Conservation (phyloP, 1,140 invertebrate genomes). For the Kradibia gibbosae region DNA sequence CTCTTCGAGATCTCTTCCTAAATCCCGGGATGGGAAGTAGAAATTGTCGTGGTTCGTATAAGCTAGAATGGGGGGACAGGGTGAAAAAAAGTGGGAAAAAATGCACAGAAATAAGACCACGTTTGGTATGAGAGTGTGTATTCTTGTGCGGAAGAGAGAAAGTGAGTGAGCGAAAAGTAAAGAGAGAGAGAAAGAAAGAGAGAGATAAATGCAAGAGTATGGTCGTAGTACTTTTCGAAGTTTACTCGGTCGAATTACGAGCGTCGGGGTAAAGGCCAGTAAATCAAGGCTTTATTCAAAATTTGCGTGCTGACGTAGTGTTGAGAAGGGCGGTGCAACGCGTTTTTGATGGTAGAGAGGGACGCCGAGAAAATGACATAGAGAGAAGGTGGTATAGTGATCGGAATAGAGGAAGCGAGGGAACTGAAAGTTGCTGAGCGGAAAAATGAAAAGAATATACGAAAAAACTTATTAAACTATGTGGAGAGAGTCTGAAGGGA, state of each 20-base stretch:
- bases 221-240: constrained; percentile 48
- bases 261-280: constrained; percentile 44
- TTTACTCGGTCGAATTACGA: constrained; percentile 50
- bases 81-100: background rate
- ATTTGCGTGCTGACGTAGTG: constrained; percentile 47
- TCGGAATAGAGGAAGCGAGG: background rate
- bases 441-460: constrained; percentile 38
- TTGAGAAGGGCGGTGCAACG: background rate
- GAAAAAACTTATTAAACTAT: constrained; percentile 49
- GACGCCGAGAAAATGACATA: constrained; percentile 9
- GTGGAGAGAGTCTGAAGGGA: background rate
- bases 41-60: constrained; percentile 47
- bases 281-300: constrained; percentile 54
- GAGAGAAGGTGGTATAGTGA: background rate
- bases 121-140: background rate
- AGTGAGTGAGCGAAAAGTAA: background rate
- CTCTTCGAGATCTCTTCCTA: constrained; percentile 15
- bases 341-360: constrained; percentile 19
- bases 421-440: constrained; percentile 9
- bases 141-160: background rate
- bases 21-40: constrained; percentile 39
- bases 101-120: background rate
- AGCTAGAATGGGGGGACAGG: background rate
- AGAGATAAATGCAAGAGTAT: background rate
- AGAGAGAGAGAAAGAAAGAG: constrained; percentile 21